Percentiles rank a stretch among this genome's conserved stretches.
Conservation (phyloP, 2,113 vertebrate species). For the Ciconia stormi region DNA sequence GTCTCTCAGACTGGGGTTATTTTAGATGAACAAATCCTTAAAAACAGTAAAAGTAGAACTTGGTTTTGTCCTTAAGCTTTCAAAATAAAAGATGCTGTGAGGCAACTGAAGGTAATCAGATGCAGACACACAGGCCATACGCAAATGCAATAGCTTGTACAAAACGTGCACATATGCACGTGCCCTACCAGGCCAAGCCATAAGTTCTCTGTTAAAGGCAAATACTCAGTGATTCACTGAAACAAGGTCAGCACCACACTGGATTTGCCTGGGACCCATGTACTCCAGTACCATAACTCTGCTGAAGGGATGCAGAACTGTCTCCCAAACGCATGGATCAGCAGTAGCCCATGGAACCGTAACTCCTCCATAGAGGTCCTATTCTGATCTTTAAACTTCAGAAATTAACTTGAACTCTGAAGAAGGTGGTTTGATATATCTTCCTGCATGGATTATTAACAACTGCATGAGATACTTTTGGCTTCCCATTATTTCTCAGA, state of each 20-base stretch:
- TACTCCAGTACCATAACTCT: neutral
- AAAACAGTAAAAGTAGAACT: constrained; percentile 37
- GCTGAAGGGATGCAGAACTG: neutral
- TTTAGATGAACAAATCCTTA: constrained; percentile 33
- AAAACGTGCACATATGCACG: constrained; percentile 4
- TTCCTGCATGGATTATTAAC: neutral
- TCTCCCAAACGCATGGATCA: neutral
- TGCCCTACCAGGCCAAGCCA: neutral
- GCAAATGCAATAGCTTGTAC: neutral
- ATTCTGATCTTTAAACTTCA: neutral
- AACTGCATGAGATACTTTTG: neutral
- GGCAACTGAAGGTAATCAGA: constrained; percentile 54
- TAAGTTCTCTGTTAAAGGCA: neutral
- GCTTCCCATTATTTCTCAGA: neutral
- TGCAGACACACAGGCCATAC: constrained; percentile 5
- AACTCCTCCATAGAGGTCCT: neutral
- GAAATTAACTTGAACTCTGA: neutral
- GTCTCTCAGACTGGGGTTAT: neutral
- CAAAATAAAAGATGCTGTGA: constrained; percentile 45
- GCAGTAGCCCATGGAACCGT: neutral
- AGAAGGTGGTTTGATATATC: neutral
- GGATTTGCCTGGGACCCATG: neutral
- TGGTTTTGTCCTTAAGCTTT: constrained; percentile 36
- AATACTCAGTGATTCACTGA: neutral
- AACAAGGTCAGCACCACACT: neutral